These are phyloP conservation scores for Globodera rostochiensis DNA, from an alignment of 1,140 invertebrate species.

Conservation along the genomic window DNA sequence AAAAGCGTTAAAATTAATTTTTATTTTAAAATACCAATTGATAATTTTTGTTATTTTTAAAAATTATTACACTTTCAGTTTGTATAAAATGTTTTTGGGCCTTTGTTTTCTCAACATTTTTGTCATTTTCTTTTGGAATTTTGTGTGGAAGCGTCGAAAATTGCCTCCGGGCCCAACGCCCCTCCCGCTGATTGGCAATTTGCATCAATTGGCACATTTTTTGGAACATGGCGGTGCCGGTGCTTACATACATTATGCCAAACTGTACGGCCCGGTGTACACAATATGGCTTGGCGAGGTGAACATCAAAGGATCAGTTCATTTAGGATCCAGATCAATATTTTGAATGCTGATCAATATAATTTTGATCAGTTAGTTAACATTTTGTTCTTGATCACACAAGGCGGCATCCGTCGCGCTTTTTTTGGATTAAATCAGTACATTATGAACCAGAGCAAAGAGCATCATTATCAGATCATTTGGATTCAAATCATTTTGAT, in stretches of 20 bases:
- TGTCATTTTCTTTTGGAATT: conserved; percentile 23
- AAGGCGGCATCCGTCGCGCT: too few species aligned
- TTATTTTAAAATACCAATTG: not conserved
- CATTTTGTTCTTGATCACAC: too few species aligned
- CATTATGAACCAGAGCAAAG: too few species aligned
- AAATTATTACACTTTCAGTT: not conserved
- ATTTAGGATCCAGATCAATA: not conserved
- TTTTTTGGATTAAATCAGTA: too few species aligned
- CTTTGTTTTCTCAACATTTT: conserved; percentile 12
- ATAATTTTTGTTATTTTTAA: not conserved
- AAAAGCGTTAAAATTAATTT: too few species aligned
- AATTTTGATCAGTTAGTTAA: too few species aligned
- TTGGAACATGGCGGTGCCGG: conserved; percentile 5
- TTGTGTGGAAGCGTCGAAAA: conserved; percentile 26
- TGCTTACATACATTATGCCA: conserved; percentile 9
- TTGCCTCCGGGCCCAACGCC: conserved; percentile 19
- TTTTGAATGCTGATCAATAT: too few species aligned
- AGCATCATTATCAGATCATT: too few species aligned
- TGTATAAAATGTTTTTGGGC: conserved; percentile 6
- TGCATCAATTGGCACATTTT: not conserved
- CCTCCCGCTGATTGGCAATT: conserved; percentile 23
- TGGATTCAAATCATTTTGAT: too few species aligned
- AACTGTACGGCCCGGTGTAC: conserved; percentile 23
- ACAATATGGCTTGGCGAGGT: conserved; percentile 26
- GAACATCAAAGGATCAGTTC: not conserved